These are phyloP conservation scores for Trichonephila clavipes DNA, from an alignment of 1,140 invertebrate genomes.

Conservation along the genomic window DNA sequence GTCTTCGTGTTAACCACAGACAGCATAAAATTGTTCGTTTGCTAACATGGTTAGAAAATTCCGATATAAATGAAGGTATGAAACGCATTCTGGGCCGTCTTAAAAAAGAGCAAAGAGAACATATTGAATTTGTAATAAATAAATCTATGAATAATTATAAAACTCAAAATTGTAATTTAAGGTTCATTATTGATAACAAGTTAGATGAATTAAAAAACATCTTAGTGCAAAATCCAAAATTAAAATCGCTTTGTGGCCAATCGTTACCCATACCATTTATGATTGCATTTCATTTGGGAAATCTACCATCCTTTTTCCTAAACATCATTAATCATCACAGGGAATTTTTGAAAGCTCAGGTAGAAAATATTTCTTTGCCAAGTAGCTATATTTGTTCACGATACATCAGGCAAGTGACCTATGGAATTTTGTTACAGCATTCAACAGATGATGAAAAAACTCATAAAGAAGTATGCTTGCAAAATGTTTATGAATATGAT, in stretches of 20 bases:
- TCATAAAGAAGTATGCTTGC: conserved; percentile 80
- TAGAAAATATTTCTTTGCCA: conserved; percentile 85
- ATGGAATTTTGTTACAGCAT: conserved; percentile 84
- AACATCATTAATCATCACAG: conserved; percentile 85
- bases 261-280: conserved; percentile 85
- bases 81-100: conserved; percentile 78
- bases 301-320: conserved; percentile 85
- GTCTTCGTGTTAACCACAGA: conserved; percentile 82
- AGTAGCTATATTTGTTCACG: conserved; percentile 85
- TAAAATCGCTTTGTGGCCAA: conserved; percentile 78
- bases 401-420: conserved; percentile 86
- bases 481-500: conserved; percentile 80
- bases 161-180: conserved; percentile 46
- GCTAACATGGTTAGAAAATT: conserved; percentile 88
- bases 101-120: conserved; percentile 78
- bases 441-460: conserved; percentile 78
- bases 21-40: conserved; percentile 85
- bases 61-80: conserved; percentile 85
- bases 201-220: conserved; percentile 47
- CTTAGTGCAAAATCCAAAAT: background rate
- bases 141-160: conserved; percentile 79
- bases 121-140: conserved; percentile 73
- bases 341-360: conserved; percentile 87
- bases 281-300: conserved; percentile 83
- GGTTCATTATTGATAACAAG: conserved; percentile 19